phyloP scores from a whole-genome alignment of 1,140 invertebrate genomes.

The Lucilia sericata region DNA sequence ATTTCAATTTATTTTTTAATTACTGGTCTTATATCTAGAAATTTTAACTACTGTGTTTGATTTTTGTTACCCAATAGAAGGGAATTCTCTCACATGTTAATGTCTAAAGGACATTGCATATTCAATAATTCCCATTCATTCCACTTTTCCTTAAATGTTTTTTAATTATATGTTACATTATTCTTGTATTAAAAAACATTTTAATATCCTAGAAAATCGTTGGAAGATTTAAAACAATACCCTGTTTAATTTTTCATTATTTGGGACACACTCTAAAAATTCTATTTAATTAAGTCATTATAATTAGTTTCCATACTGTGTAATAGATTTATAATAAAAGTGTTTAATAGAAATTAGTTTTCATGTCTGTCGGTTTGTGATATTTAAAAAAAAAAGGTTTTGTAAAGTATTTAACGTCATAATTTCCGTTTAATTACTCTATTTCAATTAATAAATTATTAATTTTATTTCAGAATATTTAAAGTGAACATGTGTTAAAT shows the following conservation, averaged over 20 bases:
- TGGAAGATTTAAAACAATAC: background rate
- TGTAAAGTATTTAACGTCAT: background rate
- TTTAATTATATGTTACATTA: background rate
- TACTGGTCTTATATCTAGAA: background rate
- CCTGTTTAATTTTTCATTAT: background rate
- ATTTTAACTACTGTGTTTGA: too few relatives aligned
- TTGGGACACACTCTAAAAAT: background rate
- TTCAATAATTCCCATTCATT: background rate
- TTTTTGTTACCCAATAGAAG: background rate
- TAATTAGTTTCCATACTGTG: background rate
- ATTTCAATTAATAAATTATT: background rate
- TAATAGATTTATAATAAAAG: slow-evolving; percentile 2
- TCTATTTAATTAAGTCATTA: background rate
- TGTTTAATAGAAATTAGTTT: background rate
- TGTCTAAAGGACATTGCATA: background rate
- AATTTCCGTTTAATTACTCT: background rate
- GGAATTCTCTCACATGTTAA: background rate
- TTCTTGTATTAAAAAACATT: background rate
- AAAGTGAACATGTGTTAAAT: background rate
- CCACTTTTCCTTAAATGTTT: background rate
- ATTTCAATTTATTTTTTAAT: background rate
- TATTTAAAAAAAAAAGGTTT: background rate
- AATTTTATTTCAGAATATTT: background rate
- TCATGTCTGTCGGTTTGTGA: background rate
- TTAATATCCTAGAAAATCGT: background rate